Base-by-base conservation (phyloP, 2,797 vertebrate genomes). In the Sebastes goodei region DNA sequence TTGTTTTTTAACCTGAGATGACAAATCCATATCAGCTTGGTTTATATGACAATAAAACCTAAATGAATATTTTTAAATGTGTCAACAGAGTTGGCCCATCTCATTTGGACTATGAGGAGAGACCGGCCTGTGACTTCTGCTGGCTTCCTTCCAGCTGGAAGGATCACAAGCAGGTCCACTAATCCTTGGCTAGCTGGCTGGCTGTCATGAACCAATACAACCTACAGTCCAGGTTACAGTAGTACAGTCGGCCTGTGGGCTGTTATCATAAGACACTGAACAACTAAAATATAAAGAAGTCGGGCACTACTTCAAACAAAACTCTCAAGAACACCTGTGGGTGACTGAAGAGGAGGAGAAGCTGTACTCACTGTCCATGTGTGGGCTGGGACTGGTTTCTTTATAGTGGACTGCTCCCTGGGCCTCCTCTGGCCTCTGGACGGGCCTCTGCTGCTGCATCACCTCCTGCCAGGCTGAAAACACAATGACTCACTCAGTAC, bases 401-500 rank as follows among this genome's bases (percentile, higher is more conserved):
- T 94, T 78, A 9, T 98, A 99, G 92, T 96, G 95, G 90, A 98
- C 96, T 0, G 96, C 95, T 56, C 93, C 89, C 0, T 92, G 92
- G 71, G 90, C 27, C 33, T 27, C 74, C 55, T 79, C 72, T 23
- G 67, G 53, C 23, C 25, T 90, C 53, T 93, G 59, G 56, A 25
- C 25, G 2, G 6, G 35, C 35, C 35, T 38, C 35, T 42, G 95
- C 87, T 95, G 92, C 8, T 95, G 95, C 82, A 96, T 91, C 83
- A 98, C 97, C 91, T 97, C 96, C 93, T 97, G 97, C 98, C 98
- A 99, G 69, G 97, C 98, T 99, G 91, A 62, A 75, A 77, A 79
- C 60, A 75, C 46, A 78, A 59, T 6, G 10, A 61, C 74, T 68
- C 59, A 1, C 27, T 82, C 49, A 74, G 46, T 17, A 33, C 35